Evolutionary conservation across 2,888 invertebrate species (phyloP).

Genomic region (Nemurella pictetii): DNA sequence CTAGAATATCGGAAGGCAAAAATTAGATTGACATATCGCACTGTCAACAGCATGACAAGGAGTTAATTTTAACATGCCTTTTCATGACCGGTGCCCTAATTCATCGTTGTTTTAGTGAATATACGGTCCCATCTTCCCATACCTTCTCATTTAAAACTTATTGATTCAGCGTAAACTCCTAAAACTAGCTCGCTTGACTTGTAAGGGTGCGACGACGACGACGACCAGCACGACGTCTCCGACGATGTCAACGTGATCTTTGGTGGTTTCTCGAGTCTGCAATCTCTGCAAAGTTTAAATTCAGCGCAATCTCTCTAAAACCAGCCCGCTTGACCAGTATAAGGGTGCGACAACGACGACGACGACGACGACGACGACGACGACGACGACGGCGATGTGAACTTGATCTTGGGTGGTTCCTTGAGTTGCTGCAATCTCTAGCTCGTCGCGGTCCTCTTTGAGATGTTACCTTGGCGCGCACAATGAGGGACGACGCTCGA

Average conservation of each 20-base stretch:
- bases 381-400: background rate
- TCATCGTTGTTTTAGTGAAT: too few species aligned
- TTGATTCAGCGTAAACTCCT: background rate
- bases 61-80: too few species aligned
- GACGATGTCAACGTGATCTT: background rate
- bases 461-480: background rate
- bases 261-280: background rate
- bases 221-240: background rate
- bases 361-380: background rate
- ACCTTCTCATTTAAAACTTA: too few species aligned
- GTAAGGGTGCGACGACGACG: background rate
- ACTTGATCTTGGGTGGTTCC: background rate
- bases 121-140: too few species aligned
- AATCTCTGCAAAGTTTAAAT: too few species aligned
- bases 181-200: background rate
- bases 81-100: too few species aligned
- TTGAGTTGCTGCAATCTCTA: background rate
- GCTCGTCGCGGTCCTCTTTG: slow-evolving; percentile 12
- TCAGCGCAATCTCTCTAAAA: background rate
- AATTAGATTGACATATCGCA: too few species aligned
- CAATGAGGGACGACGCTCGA: background rate
- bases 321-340: background rate
- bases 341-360: background rate
- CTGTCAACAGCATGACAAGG: too few species aligned
- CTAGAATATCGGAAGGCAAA: too few species aligned